Base-by-base conservation (phyloP, 2,797 vertebrate genomes). In the Periparus ater region DNA sequence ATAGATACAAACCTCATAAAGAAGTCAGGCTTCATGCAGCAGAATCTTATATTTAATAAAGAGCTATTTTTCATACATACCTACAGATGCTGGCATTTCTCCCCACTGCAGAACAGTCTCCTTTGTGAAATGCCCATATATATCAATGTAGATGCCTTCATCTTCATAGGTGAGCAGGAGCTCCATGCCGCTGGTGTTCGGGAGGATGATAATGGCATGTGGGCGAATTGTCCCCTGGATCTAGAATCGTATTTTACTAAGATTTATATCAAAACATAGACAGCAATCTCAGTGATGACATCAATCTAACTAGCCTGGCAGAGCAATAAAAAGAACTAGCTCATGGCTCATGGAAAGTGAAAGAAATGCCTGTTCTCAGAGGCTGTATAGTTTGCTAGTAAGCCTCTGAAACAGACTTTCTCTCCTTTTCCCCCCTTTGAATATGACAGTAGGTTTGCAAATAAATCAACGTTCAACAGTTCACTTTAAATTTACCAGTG, bases 71-170 rank as follows among this genome's bases (percentile, higher is more conserved):
- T 80, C 83, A 79, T 95, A 98, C 98, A 32, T 98, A 99, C 99
- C 99, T 47, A 98, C 98, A 23, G 99, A 99, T 16, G 98, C 98
- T 29, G 99, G 99, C 98, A 99, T 99, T 97, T 99, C 99, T 60
- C 98, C 99, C 99, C 99, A 99, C 96, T 99, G 99, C 51, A 99
- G 97, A 95, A 99, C 98, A 4, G 98, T 99, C 90, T 99, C 99
- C 98, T 99, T 99, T 96, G 98, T 99, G 98, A 99, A 98, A 73
- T 98, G 98, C 57, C 99, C 99, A 26, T 99, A 99, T 88, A 98
- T 99, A 98, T 99, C 98, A 32, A 99, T 98, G 93, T 99, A 99
- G 95, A 99, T 98, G 22, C 98, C 98, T 98, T 99, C 99, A 68
- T 99, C 98, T 94, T 99, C 99, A 13, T 99, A 99, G 95, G 99